phyloP scores from a whole-genome alignment of 2,113 vertebrate species.

The Verasper variegatus region DNA sequence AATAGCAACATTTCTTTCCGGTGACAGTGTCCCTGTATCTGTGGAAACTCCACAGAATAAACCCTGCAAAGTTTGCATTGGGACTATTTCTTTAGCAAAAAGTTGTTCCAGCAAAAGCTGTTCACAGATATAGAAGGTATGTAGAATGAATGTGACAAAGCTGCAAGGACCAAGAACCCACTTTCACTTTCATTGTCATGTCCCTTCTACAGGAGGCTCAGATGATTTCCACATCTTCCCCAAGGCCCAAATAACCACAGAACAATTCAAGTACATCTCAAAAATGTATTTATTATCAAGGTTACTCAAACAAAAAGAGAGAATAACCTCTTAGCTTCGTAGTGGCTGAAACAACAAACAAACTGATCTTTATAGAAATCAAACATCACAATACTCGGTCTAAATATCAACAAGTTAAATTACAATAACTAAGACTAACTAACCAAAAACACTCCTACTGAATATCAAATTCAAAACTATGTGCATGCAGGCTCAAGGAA shows the following conservation, averaged over 20 bases:
- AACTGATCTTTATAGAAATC: no score
- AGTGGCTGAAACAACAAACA: no score
- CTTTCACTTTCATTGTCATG: not conserved
- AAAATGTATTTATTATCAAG: no score
- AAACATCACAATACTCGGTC: no score
- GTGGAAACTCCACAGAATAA: constrained; percentile 28
- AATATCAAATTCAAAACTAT: no score
- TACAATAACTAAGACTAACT: not conserved
- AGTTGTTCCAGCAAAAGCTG: constrained; percentile 23
- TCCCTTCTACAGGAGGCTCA: not conserved
- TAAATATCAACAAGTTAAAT: no score
- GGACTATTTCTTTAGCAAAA: constrained; percentile 5
- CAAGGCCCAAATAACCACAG: no score
- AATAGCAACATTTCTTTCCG: constrained; percentile 29
- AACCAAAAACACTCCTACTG: not conserved
- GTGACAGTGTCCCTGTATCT: constrained; percentile 32
- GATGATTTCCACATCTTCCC: no score
- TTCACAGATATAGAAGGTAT: not conserved
- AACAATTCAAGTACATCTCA: no score
- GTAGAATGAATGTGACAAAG: not conserved
- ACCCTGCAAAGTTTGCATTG: not conserved
- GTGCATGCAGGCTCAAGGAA: no score
- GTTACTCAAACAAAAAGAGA: no score
- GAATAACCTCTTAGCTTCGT: no score
- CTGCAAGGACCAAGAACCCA: not conserved